Evolutionary conservation across 2,888 invertebrate genomes (phyloP).

Genomic region (Harpalus rufipes): DNA sequence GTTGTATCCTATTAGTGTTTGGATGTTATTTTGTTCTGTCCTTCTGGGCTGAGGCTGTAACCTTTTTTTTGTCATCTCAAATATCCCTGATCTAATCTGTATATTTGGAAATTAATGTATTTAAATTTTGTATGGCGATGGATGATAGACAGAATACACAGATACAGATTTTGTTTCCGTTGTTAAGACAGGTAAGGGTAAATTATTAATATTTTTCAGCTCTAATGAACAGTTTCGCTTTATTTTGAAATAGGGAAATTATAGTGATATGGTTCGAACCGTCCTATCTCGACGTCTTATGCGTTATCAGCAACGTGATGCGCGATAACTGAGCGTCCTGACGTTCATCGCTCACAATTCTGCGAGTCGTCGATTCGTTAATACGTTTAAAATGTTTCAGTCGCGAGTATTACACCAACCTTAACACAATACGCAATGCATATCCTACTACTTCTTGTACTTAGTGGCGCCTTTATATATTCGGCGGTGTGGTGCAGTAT

Average conservation of each 20-base stretch:
- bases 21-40: too few species aligned
- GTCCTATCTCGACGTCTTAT: slow-evolving; percentile 21
- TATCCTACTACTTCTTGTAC: not conserved
- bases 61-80: too few species aligned
- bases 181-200: too few species aligned
- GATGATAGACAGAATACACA: too few species aligned
- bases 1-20: too few species aligned
- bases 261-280: slow-evolving; percentile 8
- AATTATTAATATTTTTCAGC: not conserved
- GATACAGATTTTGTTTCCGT: too few species aligned
- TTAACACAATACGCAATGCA: slow-evolving; percentile 39
- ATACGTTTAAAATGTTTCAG: slow-evolving; percentile 37
- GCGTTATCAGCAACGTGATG: slow-evolving; percentile 43
- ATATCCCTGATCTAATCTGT: too few species aligned
- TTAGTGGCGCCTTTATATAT: not conserved
- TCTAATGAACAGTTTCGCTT: not conserved
- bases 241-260: not conserved
- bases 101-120: too few species aligned
- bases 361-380: slow-evolving; percentile 15
- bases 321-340: slow-evolving; percentile 39
- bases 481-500: slow-evolving; percentile 5
- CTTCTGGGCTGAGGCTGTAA: too few species aligned
- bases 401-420: slow-evolving; percentile 7
- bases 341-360: slow-evolving; percentile 42
- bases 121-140: too few species aligned